Percentiles rank a stretch among this genome's conserved stretches.
Evolutionary conservation across 1,140 invertebrate species (phyloP).

Genomic region (Magallana gigas): DNA sequence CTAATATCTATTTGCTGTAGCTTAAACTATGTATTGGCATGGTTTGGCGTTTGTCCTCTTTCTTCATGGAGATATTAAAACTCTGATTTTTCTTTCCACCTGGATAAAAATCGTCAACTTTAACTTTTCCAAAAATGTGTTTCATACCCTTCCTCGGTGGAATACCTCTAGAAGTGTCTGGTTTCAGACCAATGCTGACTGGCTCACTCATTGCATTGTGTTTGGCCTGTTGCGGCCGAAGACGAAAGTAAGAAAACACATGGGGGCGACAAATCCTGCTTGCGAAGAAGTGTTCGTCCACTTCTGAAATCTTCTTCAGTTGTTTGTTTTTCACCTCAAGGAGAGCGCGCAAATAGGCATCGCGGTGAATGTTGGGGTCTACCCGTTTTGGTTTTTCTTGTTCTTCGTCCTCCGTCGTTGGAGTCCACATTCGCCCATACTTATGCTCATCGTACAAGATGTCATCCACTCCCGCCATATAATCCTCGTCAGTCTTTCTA

Average conservation of each 20-base stretch:
- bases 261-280: conserved; percentile 34
- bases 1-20: neutral
- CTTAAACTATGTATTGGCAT: conserved; percentile 49
- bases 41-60: conserved; percentile 48
- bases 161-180: conserved; percentile 11
- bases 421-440: conserved; percentile 26
- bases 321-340: conserved; percentile 30
- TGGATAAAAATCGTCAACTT: conserved; percentile 54
- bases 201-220: neutral
- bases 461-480: conserved; percentile 3
- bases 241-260: conserved; percentile 53
- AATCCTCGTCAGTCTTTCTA: conserved; percentile 29
- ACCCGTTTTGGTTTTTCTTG: conserved; percentile 1
- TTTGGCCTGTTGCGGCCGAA: conserved; percentile 46
- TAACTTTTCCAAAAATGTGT: conserved; percentile 55
- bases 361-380: conserved; percentile 44
- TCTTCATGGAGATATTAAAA: conserved; percentile 40
- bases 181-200: conserved; percentile 42
- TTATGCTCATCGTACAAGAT: conserved; percentile 27
- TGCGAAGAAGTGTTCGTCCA: conserved; percentile 45
- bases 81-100: conserved; percentile 52
- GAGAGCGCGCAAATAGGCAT: conserved; percentile 45
- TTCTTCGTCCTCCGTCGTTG: neutral
- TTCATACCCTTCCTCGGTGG: conserved; percentile 42
- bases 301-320: conserved; percentile 42